Conservation (phyloP, 1,140 invertebrate genomes). For the Psilanteris sp. region DNA sequence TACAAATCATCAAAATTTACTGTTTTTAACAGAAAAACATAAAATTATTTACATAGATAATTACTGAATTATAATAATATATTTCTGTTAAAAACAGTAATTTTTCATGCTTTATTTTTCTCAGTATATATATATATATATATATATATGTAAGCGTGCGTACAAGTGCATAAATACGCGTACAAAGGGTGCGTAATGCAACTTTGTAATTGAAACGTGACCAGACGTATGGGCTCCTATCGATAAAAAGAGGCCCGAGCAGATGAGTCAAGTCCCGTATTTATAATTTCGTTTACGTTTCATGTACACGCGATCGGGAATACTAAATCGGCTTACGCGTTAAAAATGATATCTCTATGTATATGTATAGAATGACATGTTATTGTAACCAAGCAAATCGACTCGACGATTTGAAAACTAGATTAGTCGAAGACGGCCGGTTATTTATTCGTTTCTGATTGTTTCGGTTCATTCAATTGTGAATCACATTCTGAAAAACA, state of each 20-base stretch:
- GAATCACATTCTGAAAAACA: constrained; percentile 3
- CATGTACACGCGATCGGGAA: too few relatives aligned
- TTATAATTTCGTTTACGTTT: too few relatives aligned
- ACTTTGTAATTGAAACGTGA: constrained; percentile 68
- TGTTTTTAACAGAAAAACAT: too few relatives aligned
- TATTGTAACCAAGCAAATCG: constrained; percentile 9
- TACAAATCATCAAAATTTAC: too few relatives aligned
- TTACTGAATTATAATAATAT: too few relatives aligned
- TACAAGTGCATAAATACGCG: constrained; percentile 66
- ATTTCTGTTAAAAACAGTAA: too few relatives aligned
- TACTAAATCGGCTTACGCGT: too few relatives aligned
- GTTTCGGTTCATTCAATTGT: neutral
- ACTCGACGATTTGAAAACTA: constrained; percentile 10
- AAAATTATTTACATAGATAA: too few relatives aligned
- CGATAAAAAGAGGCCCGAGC: constrained; percentile 71
- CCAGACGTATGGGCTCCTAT: constrained; percentile 70
- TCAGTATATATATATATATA: too few relatives aligned
- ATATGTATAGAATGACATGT: constrained; percentile 32
- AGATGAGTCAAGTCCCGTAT: constrained; percentile 68
- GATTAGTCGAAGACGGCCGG: constrained; percentile 6
- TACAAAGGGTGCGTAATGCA: constrained; percentile 72
- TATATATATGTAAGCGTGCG: too few relatives aligned
- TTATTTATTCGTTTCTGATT: constrained; percentile 10
- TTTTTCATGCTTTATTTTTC: too few relatives aligned
- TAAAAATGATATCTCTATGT: too few relatives aligned